Base-by-base conservation (phyloP, 2,888 invertebrate species). In the Lasioglossum leucozonium region DNA sequence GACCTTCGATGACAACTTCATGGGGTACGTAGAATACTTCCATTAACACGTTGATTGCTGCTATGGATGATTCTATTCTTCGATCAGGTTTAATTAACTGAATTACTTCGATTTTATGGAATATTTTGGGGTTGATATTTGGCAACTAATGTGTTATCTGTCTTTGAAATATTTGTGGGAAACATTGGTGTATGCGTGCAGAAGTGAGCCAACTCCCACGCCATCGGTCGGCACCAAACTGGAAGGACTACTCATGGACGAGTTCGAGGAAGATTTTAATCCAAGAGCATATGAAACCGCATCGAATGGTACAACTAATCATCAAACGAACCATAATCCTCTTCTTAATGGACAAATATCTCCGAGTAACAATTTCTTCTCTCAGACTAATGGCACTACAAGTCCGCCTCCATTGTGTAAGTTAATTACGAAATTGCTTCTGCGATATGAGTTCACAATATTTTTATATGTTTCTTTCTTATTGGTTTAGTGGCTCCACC, bases 221-320 rank as follows among this genome's bases (percentile, higher is more conserved):
- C 97, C 97, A 55, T 95, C 96, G 65, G 97, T 97, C 81, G 98
- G 97, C 88, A 97, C 97, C 67, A 97, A 97, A 95, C 96, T 98
- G 87, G 98, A 98, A 94, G 97, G 97, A 58, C 94, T 98, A 30
- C 94, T 98, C 18, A 96, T 98, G 91, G 97, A 97, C 93, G 97
- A 98, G 94, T 97, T 98, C 79, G 98, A 98, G 77, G 95, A 95
- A 95, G 97, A 98, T 95, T 99, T 99, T 94, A 98, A 99, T 96
- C 98, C 99, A 0, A 96, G 98, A 86, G 98, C 98, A 34, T 97
- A 96, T 91, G 98, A 98, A 94, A 96, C 96, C 77, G 96, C 95
- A 22, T 91, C 95, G 81, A 95, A 96, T 26, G 95, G 96, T 34
- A 91, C 93, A 44, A 86, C 89, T 10, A 95, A 95, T 93, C 91